Conservation (phyloP, 2,113 vertebrate genomes). For the Pholis gunnellus region DNA sequence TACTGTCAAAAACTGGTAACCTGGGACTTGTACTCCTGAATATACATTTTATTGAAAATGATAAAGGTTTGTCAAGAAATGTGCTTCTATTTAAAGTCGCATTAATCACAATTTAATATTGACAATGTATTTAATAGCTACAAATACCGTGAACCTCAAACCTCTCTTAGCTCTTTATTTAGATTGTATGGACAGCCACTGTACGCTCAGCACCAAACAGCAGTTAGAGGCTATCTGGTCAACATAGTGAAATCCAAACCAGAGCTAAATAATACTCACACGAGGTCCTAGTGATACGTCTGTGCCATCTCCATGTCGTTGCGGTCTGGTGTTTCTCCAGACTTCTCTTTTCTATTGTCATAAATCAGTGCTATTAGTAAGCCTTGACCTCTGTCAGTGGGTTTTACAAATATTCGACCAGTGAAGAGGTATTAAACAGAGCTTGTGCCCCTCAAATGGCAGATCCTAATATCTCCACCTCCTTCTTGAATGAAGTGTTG, state of each 20-base stretch:
- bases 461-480: no score
- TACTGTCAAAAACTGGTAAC: conserved; percentile 2
- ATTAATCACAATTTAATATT: not conserved
- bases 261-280: not conserved
- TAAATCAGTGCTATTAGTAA: no score
- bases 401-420: no score
- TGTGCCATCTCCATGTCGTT: no score
- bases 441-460: no score
- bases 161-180: not conserved
- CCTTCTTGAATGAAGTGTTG: no score
- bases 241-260: not conserved
- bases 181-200: not conserved
- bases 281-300: no score
- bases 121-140: not conserved
- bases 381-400: no score
- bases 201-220: not conserved
- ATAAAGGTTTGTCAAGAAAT: not conserved
- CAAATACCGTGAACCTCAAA: not conserved
- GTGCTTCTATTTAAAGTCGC: not conserved
- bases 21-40: not conserved
- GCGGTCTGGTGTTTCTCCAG: no score
- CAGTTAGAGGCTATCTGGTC: not conserved
- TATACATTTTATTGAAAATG: not conserved
- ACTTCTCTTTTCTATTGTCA: no score
- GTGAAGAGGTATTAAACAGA: no score